Evolutionary conservation across 2,888 invertebrate genomes (phyloP), one percentile per base, ranked within the genome.

Genomic region (Andrena dorsata): DNA sequence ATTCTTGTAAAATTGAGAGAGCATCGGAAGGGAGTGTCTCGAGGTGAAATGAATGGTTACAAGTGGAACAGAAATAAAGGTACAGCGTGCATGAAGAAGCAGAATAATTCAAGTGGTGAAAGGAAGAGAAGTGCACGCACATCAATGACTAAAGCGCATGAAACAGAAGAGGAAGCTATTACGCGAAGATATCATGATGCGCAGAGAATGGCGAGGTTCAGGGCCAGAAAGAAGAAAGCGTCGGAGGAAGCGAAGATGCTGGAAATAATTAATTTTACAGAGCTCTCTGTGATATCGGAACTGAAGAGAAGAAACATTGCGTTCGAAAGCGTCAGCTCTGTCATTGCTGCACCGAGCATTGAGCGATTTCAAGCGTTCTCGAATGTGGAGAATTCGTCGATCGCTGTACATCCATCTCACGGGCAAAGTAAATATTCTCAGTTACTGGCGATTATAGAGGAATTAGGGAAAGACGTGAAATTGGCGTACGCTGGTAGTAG

Each of bases 401-500:
- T 70, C 20, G 7, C 60, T 64, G 47, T 71, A 28, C n/a, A 26
- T n/a, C 32, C 74, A 20, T 2, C 32, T 56, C 53, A n/a, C 4
- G 56, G 5, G 23, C 78, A 97, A 91, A 97, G 97, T 35, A 99
- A 98, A 94, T 99, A 99, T 94, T 97, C 97, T 72, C 98, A 99
- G 93, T 95, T 99, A 63, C 93, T 98, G 90, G 96, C 97, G 3
- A 97, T 98, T 1, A 98, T 99, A 84, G 98, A 99, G 93, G 98
- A 99, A 94, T 97, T 99, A 96, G 98, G 98, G 82, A 97, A 97
- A 92, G 98, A 99, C 94, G 98, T 99, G 82, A 95, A 98, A 88
- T 98, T 99, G 41, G 98, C 98, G 23, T 99, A 99, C 94, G 97
- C 99, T 0, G 98, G 98, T 23, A 99, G 98, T 92, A 97, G 98